These are phyloP conservation scores for Cotesia typhae DNA, from an alignment of 1,140 invertebrate genomes.

Conservation along the genomic window DNA sequence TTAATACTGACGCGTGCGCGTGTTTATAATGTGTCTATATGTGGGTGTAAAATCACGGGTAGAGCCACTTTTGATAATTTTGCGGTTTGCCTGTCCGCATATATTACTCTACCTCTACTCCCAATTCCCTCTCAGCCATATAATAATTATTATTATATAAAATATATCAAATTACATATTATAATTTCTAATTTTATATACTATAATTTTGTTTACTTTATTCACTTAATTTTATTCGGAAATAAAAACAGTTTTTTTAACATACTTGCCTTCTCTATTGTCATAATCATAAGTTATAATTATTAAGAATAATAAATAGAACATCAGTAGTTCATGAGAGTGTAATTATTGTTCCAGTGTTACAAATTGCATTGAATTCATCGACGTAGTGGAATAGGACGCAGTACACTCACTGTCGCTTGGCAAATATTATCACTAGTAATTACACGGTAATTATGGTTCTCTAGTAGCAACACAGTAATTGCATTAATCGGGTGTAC, in stretches of 20 bases:
- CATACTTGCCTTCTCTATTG: too few species aligned
- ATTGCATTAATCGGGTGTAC: conserved; percentile 40
- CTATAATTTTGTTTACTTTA: too few species aligned
- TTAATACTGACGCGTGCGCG: conserved; percentile 56
- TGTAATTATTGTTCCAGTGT: not conserved
- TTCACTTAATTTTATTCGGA: too few species aligned
- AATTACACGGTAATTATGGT: conserved; percentile 44
- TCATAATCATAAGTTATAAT: not conserved
- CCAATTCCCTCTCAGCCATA: not conserved
- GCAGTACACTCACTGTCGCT: not conserved
- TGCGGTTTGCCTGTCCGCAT: conserved; percentile 11
- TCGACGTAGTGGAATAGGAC: not conserved
- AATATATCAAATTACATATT: not conserved
- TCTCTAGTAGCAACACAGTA: conserved; percentile 37
- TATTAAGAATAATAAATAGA: conserved; percentile 42
- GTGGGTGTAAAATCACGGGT: conserved; percentile 5
- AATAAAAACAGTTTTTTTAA: too few species aligned
- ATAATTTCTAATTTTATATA: too few species aligned
- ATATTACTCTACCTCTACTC: not conserved
- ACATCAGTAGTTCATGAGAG: conserved; percentile 3
- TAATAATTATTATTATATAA: not conserved
- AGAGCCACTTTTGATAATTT: conserved; percentile 28
- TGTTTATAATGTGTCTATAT: not conserved
- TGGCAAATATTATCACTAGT: conserved; percentile 34
- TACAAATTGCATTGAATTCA: conserved; percentile 8